Evolutionary conservation across 2,888 invertebrate genomes (phyloP).

Genomic region (Eurytoma adleriae): DNA sequence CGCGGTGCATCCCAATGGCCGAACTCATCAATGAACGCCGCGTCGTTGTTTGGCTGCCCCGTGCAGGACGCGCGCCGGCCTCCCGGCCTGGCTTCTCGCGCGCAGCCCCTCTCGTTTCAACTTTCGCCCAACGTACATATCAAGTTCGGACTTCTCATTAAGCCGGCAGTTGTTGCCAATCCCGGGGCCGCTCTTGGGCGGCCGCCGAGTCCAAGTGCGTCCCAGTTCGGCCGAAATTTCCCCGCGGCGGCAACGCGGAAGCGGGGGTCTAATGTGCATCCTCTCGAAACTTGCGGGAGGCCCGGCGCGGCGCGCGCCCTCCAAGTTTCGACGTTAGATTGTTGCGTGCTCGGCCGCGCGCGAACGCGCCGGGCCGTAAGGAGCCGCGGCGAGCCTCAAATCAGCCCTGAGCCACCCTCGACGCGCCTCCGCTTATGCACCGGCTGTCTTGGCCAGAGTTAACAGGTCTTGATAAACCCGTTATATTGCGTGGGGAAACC

Average conservation of each 20-base stretch:
- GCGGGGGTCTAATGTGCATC: slow-evolving; percentile 13
- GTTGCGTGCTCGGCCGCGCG: not conserved
- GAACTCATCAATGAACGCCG: slow-evolving; percentile 38
- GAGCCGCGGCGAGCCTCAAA: slow-evolving; percentile 26
- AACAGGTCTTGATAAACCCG: slow-evolving; percentile 46
- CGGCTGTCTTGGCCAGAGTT: slow-evolving; percentile 29
- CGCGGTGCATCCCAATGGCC: slow-evolving; percentile 18
- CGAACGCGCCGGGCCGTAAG: slow-evolving; percentile 1
- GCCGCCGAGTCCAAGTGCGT: slow-evolving; percentile 28
- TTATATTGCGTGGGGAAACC: slow-evolving; percentile 21
- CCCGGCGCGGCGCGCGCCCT: not conserved
- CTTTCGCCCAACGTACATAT: slow-evolving; percentile 41
- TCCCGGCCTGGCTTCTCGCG: not conserved
- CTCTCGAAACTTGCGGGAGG: slow-evolving; percentile 32
- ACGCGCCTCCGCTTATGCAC: not conserved
- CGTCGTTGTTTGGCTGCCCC: slow-evolving; percentile 28
- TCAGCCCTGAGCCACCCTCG: slow-evolving; percentile 35
- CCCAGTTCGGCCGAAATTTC: slow-evolving; percentile 42
- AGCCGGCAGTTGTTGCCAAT: slow-evolving; percentile 39
- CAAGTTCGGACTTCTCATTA: slow-evolving; percentile 54
- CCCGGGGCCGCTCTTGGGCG: slow-evolving; percentile 7
- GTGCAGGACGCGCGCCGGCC: not conserved
- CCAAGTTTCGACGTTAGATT: slow-evolving; percentile 38
- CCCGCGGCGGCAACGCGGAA: slow-evolving; percentile 8
- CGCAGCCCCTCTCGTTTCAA: slow-evolving; percentile 20